Conservation (phyloP, 2,888 invertebrate genomes). For the Andrena fulva region DNA sequence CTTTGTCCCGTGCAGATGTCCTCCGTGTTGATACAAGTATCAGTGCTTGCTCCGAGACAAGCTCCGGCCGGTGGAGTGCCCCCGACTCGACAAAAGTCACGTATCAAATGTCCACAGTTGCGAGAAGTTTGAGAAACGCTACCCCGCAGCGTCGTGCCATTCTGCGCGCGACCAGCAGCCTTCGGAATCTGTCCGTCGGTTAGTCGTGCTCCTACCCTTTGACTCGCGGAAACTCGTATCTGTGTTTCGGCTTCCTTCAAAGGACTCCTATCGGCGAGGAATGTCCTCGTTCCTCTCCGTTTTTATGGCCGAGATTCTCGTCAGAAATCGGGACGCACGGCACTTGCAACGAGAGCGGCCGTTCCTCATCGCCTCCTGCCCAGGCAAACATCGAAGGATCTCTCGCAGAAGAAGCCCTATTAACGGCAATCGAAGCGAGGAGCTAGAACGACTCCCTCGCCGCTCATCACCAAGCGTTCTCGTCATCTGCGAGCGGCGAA, state of each 20-base stretch:
- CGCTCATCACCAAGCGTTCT: background rate
- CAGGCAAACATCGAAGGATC: too few species aligned
- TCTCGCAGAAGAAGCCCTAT: too few species aligned
- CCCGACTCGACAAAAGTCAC: conserved; percentile 30
- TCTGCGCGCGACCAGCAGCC: conserved; percentile 2
- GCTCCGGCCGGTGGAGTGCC: background rate
- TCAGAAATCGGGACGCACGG: background rate
- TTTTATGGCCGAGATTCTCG: background rate
- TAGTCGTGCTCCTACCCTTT: conserved; percentile 18
- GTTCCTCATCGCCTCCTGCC: too few species aligned
- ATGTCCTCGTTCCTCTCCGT: background rate
- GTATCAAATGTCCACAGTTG: conserved; percentile 24
- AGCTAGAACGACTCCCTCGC: too few species aligned
- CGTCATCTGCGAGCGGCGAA: background rate
- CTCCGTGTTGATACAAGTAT: conserved; percentile 5
- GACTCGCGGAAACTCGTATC: conserved; percentile 32
- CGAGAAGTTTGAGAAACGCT: conserved; percentile 32
- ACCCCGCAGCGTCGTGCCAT: background rate
- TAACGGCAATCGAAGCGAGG: too few species aligned
- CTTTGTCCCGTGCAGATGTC: background rate
- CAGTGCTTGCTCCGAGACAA: too few species aligned
- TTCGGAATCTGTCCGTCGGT: conserved; percentile 14
- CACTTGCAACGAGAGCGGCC: too few species aligned
- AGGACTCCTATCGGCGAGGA: background rate
- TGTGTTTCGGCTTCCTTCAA: conserved; percentile 8